Percentiles rank a stretch among this genome's conserved stretches.
Conservation (phyloP, 2,888 invertebrate genomes). For the Drosophila meridiana region DNA sequence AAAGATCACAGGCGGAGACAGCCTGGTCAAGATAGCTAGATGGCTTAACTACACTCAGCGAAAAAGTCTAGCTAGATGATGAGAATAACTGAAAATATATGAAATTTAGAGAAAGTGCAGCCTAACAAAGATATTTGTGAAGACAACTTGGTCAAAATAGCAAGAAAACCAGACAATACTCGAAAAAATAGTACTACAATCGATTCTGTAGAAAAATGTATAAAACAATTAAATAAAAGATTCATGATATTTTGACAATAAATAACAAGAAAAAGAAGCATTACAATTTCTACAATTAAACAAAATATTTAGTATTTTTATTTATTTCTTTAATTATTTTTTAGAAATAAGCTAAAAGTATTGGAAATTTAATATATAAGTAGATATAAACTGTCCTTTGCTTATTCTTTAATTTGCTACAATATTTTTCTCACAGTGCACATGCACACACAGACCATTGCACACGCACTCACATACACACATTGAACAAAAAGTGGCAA, state of each 20-base stretch:
- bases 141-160: not conserved
- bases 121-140: not conserved
- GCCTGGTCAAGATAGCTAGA: conserved; percentile 39
- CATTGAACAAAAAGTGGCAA: conserved; percentile 57
- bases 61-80: not conserved
- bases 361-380: not conserved
- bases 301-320: too few relatives aligned
- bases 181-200: not conserved
- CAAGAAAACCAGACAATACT: not conserved
- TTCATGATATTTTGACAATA: too few relatives aligned
- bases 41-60: conserved; percentile 32
- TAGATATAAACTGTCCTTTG: not conserved
- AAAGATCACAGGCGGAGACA: conserved; percentile 61
- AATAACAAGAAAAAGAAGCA: too few relatives aligned
- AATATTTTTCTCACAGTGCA: conserved; percentile 3
- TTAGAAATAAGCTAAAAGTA: not conserved
- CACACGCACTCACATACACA: conserved; percentile 4
- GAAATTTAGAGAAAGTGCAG: not conserved
- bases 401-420: not conserved
- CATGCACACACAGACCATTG: conserved; percentile 15
- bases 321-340: too few relatives aligned
- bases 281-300: too few relatives aligned
- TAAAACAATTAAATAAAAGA: too few relatives aligned
- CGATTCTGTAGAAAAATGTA: too few relatives aligned
- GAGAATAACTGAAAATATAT: not conserved